These are phyloP conservation scores for Lophotis ruficrista DNA, from an alignment of 2,113 vertebrate genomes.

Conservation along the genomic window DNA sequence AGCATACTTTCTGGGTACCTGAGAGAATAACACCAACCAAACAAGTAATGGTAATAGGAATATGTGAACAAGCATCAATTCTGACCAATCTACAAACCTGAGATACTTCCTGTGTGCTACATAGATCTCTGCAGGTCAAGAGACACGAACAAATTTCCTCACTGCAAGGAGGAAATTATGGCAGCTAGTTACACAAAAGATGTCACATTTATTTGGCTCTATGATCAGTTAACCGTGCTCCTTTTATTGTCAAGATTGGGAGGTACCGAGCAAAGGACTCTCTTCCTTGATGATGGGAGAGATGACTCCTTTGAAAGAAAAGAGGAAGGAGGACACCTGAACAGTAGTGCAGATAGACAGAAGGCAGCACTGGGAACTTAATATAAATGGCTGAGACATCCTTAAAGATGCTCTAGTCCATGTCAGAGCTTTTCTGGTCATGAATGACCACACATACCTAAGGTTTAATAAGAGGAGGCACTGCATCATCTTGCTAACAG, in stretches of 20 bases:
- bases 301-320: not conserved
- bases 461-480: not conserved
- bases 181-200: not conserved
- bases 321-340: not conserved
- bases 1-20: not conserved
- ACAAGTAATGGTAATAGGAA: not conserved
- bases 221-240: not conserved
- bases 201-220: not conserved
- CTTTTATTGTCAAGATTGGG: not conserved
- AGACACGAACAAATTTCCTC: not conserved
- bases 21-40: not conserved
- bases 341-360: not conserved
- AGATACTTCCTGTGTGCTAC: not conserved
- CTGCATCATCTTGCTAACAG: not conserved
- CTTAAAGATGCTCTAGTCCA: not conserved
- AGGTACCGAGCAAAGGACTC: not conserved
- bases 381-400: not conserved
- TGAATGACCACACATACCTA: not conserved
- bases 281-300: not conserved
- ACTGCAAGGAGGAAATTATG: not conserved
- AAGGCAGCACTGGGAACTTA: not conserved
- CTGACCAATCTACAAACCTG: not conserved
- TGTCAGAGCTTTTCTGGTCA: not conserved
- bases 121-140: not conserved
- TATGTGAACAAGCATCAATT: not conserved